These are phyloP conservation scores for Tringa solitaria DNA, from an alignment of 2,113 vertebrate species.

Conservation along the genomic window DNA sequence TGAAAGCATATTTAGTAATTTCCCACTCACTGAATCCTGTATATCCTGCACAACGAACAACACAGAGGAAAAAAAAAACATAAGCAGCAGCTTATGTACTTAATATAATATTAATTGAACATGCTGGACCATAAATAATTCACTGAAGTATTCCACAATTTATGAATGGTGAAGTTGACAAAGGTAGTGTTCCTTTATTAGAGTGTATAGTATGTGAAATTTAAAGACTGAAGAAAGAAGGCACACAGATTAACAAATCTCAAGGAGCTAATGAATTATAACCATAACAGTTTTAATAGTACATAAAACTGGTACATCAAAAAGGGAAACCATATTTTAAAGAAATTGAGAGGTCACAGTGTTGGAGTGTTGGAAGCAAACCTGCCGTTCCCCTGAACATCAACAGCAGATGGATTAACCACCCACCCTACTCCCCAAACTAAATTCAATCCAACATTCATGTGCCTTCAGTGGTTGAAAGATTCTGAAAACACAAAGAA, in stretches of 20 bases:
- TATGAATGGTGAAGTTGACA: neutral
- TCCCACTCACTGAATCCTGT: neutral
- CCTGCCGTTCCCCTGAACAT: constrained; percentile 19
- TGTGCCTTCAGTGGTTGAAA: constrained; percentile 50
- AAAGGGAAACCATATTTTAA: neutral
- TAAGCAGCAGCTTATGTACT: neutral
- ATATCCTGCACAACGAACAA: neutral
- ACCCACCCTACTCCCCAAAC: neutral
- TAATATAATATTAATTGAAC: neutral
- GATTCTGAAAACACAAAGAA: neutral
- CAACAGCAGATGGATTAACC: constrained; percentile 68
- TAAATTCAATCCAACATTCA: constrained; percentile 58
- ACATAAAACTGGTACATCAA: neutral
- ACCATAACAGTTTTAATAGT: neutral
- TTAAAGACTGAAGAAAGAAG: neutral
- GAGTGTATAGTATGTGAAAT: neutral
- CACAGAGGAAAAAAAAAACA: neutral
- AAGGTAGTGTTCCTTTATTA: neutral
- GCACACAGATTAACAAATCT: neutral
- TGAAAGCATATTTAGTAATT: neutral
- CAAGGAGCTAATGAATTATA: neutral
- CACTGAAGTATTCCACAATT: neutral
- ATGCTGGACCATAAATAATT: neutral
- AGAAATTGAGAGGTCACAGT: neutral
- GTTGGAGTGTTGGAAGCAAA: neutral